A percentile compares a stretch with the other conserved stretches of the same genome.
These are phyloP conservation scores for Chamaea fasciata DNA, from an alignment of 2,113 vertebrate species.

Conservation along the genomic window DNA sequence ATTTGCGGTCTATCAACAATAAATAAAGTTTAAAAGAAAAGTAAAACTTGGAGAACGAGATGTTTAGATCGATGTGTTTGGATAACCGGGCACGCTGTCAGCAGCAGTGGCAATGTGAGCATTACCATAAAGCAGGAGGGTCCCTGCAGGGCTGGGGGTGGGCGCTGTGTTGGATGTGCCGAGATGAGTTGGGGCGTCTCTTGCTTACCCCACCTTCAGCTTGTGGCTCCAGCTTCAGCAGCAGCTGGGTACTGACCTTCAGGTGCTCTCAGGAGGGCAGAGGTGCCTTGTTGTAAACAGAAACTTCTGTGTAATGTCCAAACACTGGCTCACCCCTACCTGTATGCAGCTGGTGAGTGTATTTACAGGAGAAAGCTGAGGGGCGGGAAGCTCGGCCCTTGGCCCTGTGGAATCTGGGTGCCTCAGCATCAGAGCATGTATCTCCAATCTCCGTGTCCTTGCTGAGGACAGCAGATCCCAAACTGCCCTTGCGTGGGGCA, in stretches of 20 bases:
- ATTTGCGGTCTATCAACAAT: neutral
- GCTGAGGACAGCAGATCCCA: neutral
- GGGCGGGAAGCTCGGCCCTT: neutral
- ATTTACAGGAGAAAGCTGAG: neutral
- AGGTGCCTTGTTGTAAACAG: neutral
- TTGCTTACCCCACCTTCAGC: accelerated
- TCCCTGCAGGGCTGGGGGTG: neutral
- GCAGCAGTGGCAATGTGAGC: neutral
- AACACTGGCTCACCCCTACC: accelerated
- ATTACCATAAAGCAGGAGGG: neutral
- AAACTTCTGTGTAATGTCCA: too few relatives aligned
- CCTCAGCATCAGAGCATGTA: accelerated
- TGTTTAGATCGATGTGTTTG: neutral
- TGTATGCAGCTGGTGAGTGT: accelerated
- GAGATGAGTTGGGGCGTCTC: neutral
- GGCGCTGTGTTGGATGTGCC: neutral
- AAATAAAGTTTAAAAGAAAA: neutral
- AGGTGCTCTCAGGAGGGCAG: neutral
- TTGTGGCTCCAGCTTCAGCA: neutral
- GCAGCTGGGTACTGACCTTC: neutral
- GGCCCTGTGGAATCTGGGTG: neutral
- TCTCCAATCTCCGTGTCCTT: neutral
- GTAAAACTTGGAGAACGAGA: too few relatives aligned
- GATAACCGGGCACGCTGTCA: neutral
- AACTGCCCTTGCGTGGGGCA: accelerated